Percentiles rank a stretch among this genome's conserved stretches.
phyloP scores from a whole-genome alignment of 2,797 vertebrate genomes.

The Hippopotamyrus pictus region DNA sequence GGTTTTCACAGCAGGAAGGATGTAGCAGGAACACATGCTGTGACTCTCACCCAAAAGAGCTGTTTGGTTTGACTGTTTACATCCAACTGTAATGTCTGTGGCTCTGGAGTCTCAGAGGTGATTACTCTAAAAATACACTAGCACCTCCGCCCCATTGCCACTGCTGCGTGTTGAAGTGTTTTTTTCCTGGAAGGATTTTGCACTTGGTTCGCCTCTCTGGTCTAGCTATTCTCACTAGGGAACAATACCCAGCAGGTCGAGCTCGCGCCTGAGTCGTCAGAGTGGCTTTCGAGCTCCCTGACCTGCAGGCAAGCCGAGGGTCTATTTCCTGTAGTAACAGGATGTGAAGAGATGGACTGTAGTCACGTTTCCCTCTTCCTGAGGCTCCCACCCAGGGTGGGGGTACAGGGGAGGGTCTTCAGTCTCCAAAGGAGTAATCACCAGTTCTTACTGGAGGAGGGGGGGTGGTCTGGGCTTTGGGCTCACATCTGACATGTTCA shows the following conservation, averaged over 20 bases:
- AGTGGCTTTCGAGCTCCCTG: conserved; percentile 43
- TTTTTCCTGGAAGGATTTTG: conserved; percentile 63
- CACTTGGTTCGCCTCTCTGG: conserved; percentile 47
- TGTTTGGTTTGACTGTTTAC: conserved; percentile 39
- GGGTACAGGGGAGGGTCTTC: conserved; percentile 1
- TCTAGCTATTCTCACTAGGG: conserved; percentile 44
- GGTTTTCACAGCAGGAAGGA: not conserved
- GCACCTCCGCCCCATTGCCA: conserved; percentile 30
- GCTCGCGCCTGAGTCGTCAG: conserved; percentile 47
- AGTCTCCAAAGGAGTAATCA: conserved; percentile 18
- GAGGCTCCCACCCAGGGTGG: conserved; percentile 28
- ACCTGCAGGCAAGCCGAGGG: conserved; percentile 48
- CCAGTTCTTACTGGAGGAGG: conserved; percentile 3
- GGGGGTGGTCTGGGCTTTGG: not conserved
- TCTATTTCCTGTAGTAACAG: conserved; percentile 67
- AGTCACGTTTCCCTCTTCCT: conserved; percentile 64
- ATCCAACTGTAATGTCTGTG: conserved; percentile 40
- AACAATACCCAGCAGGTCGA: conserved; percentile 56
- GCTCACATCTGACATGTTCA: not conserved
- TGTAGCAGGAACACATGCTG: not conserved
- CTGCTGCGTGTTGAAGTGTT: conserved; percentile 56
- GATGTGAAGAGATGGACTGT: conserved; percentile 56
- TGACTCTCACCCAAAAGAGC: not conserved
- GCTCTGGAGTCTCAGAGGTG: conserved; percentile 42
- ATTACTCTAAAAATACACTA: conserved; percentile 55